Base-by-base conservation (phyloP, 2,797 vertebrate species). In the Sternarchorhynchus goeldii region DNA sequence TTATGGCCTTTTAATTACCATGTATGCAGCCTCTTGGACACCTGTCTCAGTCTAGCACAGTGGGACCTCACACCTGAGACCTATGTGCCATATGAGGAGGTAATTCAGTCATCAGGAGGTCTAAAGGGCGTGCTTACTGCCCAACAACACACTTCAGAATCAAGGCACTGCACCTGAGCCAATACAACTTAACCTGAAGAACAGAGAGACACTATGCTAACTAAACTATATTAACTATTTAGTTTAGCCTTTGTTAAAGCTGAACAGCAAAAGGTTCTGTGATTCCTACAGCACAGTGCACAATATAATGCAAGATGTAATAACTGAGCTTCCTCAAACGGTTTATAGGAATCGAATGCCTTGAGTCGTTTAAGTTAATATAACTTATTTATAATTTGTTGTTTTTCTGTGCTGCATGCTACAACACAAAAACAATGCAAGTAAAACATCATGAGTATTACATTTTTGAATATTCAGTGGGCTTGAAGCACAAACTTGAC, bases 41-140 rank as follows among this genome's bases (percentile, higher is more conserved):
- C 94, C 93, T 93, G 91, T 94, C 95, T 93, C 92, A 90, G 90
- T 93, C 92, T 89, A 73, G 92, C 93, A 93, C 93, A 91, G 91
- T 92, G 90, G 93, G 91, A 94, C 93, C 90, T 92, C 93, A 95
- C 96, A 98, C 95, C 96, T 97, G 95, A 96, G 95, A 95, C 95
- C 93, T 95, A 89, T 89, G 93, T 89, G 93, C 91, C 92, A 82
- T 89, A 91, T 79, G 83, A 89, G 93, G 90, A 93, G 91, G 93
- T 94, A 93, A 95, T 95, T 95, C 91, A 92, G 91, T 92, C 95
- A 95, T 92, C 93, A 93, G 95, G 93, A 92, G 92, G 93, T 87
- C 90, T 88, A 88, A 87, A 83, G 87, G 87, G 87, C 89, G 88
- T 56, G 90, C 93, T 94, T 94, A 93, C 93, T 91, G 89, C 88